These are phyloP conservation scores for Uromys caudimaculatus DNA, from an alignment of 2,797 vertebrate genomes.

Conservation along the genomic window DNA sequence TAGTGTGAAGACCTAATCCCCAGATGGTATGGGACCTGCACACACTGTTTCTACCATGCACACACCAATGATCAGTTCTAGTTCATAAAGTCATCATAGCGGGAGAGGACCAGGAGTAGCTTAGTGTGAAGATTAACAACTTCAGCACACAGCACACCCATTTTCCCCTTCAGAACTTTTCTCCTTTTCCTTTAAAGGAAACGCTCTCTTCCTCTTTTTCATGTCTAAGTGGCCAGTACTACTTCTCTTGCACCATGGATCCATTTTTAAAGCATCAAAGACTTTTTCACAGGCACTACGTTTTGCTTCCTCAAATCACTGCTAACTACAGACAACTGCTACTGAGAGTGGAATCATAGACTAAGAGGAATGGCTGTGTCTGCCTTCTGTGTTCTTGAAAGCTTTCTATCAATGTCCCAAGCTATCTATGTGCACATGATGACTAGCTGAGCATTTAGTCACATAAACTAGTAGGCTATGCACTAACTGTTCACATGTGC, in stretches of 20 bases:
- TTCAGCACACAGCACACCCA: not conserved
- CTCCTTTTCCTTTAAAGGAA: not conserved
- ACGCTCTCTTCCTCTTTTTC: not conserved
- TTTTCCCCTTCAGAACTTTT: not conserved
- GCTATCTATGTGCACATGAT: not conserved
- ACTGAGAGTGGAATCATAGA: not conserved
- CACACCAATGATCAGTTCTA: not conserved
- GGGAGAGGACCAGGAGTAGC: not conserved
- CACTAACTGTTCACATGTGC: not conserved
- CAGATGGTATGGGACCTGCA: not conserved
- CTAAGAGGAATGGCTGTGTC: not conserved
- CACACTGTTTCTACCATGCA: not conserved
- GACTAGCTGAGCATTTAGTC: not conserved
- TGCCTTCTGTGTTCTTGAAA: not conserved
- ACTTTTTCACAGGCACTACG: not conserved
- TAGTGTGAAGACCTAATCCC: not conserved
- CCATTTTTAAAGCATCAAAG: not conserved
- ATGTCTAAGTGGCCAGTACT: not conserved
- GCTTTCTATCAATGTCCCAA: not conserved
- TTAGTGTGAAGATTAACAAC: not conserved
- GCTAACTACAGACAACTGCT: not conserved
- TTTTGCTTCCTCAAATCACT: not conserved
- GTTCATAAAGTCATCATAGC: not conserved
- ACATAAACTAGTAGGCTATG: not conserved
- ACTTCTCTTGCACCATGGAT: not conserved